Evolutionary conservation across 2,797 vertebrate species (phyloP).

Genomic region (Rhinatrema bivittatum): DNA sequence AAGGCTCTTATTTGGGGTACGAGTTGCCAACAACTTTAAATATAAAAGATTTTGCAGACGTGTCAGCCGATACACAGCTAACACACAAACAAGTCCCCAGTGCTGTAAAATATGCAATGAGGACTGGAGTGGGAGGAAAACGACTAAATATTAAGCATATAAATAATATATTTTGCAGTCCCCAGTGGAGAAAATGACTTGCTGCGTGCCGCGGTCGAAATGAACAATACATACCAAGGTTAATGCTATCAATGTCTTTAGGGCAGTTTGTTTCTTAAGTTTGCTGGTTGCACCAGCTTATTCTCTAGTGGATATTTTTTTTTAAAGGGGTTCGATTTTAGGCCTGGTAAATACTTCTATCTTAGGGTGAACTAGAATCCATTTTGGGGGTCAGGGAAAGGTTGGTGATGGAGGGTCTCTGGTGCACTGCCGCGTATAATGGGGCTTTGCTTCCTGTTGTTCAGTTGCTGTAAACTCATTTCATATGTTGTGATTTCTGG

Average conservation of each 20-base stretch:
- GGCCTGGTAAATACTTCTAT: no score
- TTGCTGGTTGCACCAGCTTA: no score
- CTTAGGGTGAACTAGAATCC: no score
- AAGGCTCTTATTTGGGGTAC: slow-evolving; percentile 57
- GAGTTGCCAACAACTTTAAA: slow-evolving; percentile 61
- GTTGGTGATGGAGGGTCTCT: no score
- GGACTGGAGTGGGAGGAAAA: no score
- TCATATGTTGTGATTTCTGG: slow-evolving; percentile 3
- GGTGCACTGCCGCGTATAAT: no score
- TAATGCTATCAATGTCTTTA: slow-evolving; percentile 39
- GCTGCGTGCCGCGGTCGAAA: slow-evolving; percentile 50
- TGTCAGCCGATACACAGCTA: slow-evolving; percentile 69
- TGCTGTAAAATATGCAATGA: slow-evolving; percentile 57
- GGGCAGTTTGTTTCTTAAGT: no score
- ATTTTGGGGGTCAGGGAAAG: no score
- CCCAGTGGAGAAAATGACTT: slow-evolving; percentile 43
- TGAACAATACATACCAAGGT: slow-evolving; percentile 52
- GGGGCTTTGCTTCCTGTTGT: no score
- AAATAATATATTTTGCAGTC: slow-evolving; percentile 51
- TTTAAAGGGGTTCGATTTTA: no score
- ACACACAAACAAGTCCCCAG: slow-evolving; percentile 56
- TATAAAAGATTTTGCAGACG: slow-evolving; percentile 68
- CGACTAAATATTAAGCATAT: slow-evolving; percentile 57
- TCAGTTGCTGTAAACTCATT: no score
- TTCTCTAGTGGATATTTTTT: no score